These are phyloP conservation scores for Lepeophtheirus nordmannii DNA, from an alignment of 2,888 invertebrate species.

Conservation along the genomic window DNA sequence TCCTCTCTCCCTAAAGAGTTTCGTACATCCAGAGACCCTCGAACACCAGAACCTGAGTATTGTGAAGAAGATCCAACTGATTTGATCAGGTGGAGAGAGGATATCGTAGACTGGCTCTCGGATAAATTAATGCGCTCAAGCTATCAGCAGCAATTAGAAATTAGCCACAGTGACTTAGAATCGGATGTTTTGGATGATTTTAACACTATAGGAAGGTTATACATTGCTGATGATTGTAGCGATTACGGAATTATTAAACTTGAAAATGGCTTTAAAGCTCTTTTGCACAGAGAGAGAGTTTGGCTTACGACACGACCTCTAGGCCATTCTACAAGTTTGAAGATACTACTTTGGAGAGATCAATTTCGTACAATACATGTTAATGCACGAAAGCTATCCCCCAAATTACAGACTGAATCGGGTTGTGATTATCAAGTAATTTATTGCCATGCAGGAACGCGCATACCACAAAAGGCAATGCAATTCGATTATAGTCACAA, in stretches of 20 bases:
- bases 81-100: not conserved
- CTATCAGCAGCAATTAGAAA: not conserved
- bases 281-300: not conserved
- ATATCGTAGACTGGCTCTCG: constrained; percentile 3
- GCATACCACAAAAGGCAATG: not conserved
- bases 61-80: not conserved
- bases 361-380: not conserved
- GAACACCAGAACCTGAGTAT: not conserved
- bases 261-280: not conserved
- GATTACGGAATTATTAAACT: not conserved
- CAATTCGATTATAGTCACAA: not conserved
- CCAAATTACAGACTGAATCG: not conserved
- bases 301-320: constrained; percentile 1
- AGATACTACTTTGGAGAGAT: not conserved
- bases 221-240: not conserved
- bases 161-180: not conserved
- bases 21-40: not conserved
- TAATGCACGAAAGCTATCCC: not conserved
- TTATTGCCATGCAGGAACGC: not conserved
- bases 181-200: not conserved
- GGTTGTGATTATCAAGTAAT: constrained; percentile 8
- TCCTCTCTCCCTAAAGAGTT: not conserved
- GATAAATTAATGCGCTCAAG: not conserved
- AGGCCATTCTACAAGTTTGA: not conserved
- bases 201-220: not conserved